phyloP scores from a whole-genome alignment of 2,113 vertebrate species.

The Bolborhynchus lineola region DNA sequence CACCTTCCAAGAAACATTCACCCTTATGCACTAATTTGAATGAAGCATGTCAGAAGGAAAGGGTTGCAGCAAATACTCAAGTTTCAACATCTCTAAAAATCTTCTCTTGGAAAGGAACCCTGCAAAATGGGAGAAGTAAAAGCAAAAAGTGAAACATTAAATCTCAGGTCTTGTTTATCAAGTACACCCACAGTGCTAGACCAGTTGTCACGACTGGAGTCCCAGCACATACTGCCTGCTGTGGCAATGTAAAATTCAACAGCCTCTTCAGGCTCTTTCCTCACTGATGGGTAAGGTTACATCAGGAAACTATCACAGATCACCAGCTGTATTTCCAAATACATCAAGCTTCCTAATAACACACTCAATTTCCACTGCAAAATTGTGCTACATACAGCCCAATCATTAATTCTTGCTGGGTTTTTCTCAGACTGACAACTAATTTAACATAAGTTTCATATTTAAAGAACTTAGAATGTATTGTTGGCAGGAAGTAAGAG shows the following conservation, averaged over 20 bases:
- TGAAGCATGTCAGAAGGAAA: background rate
- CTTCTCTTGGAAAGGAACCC: background rate
- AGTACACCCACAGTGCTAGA: background rate
- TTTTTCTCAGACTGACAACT: background rate
- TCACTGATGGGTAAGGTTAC: background rate
- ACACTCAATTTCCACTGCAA: background rate
- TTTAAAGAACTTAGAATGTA: background rate
- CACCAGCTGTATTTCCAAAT: background rate
- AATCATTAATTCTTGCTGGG: background rate
- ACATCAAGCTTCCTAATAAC: background rate
- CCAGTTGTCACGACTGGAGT: background rate
- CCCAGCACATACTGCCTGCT: background rate
- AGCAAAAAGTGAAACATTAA: background rate
- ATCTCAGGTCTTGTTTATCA: background rate
- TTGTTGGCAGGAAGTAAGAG: background rate
- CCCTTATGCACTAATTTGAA: background rate
- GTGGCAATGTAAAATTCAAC: background rate
- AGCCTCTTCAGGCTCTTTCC: background rate
- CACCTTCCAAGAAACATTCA: background rate
- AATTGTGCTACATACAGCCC: background rate
- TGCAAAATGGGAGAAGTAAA: background rate
- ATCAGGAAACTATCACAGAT: background rate
- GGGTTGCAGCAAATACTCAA: background rate
- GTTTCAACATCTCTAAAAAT: background rate
- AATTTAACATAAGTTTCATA: background rate